phyloP scores from a whole-genome alignment of 2,797 vertebrate species.

The Tapirus indicus region DNA sequence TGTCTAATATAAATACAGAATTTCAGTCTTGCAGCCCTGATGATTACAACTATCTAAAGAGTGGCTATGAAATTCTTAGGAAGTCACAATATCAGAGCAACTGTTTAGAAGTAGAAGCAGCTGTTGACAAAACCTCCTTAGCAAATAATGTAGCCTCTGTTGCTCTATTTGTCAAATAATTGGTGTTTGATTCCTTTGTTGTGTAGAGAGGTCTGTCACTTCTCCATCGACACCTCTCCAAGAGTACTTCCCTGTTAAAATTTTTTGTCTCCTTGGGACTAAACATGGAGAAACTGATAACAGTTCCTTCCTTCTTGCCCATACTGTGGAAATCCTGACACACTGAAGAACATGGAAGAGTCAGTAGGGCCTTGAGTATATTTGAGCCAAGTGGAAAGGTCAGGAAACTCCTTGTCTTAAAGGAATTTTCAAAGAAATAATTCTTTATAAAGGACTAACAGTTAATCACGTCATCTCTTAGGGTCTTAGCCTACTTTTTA shows the following conservation, averaged over 20 bases:
- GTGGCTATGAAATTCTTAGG: neutral
- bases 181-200: constrained; percentile 1
- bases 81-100: constrained; percentile 5
- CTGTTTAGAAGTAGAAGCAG: neutral
- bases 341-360: neutral
- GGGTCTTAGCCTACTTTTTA: neutral
- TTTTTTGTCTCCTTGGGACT: constrained; percentile 8
- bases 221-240: constrained; percentile 39
- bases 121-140: constrained; percentile 1
- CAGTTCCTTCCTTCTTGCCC: neutral
- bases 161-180: neutral
- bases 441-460: neutral
- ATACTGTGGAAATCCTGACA: neutral
- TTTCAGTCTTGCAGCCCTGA: neutral
- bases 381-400: neutral
- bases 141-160: neutral
- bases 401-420: neutral
- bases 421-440: neutral
- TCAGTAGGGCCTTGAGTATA: neutral
- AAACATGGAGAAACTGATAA: neutral
- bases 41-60: neutral
- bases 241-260: constrained; percentile 28
- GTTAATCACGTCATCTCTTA: neutral
- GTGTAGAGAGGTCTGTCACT: neutral
- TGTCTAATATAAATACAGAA: neutral